These are phyloP conservation scores for Umimayanthus chanpuru DNA, from an alignment of 92 coral and sea anemone species.

Conservation along the genomic window DNA sequence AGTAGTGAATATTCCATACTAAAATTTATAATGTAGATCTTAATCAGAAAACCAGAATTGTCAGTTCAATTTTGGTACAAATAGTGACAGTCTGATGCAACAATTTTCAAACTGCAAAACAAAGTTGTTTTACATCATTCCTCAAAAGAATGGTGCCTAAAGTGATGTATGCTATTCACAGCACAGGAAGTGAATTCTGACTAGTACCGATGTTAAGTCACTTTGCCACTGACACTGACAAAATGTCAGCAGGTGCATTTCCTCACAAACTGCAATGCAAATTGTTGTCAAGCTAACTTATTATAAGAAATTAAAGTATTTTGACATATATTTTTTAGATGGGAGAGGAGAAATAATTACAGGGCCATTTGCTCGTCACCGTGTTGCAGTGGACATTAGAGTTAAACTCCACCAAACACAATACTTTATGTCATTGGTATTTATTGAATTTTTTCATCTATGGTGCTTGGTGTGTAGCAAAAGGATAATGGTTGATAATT, in stretches of 20 bases:
- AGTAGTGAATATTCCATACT: no score
- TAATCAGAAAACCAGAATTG: no score
- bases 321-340: not conserved
- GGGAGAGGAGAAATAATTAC: not conserved
- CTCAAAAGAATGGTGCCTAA: not conserved
- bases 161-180: not conserved
- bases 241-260: not conserved
- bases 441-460: not conserved
- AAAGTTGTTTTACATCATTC: not conserved
- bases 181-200: not conserved
- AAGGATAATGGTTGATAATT: no score
- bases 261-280: no score
- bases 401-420: not conserved
- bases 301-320: not conserved
- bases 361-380: not conserved
- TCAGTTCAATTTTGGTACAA: no score
- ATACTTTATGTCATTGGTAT: not conserved
- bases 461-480: not conserved
- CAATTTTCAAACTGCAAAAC: no score
- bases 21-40: no score
- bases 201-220: not conserved
- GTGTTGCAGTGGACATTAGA: not conserved
- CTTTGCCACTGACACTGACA: not conserved
- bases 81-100: no score
- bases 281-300: not conserved